Evolutionary conservation across 2,113 vertebrate species (phyloP).

Genomic region (Chascanopsetta lugubris): DNA sequence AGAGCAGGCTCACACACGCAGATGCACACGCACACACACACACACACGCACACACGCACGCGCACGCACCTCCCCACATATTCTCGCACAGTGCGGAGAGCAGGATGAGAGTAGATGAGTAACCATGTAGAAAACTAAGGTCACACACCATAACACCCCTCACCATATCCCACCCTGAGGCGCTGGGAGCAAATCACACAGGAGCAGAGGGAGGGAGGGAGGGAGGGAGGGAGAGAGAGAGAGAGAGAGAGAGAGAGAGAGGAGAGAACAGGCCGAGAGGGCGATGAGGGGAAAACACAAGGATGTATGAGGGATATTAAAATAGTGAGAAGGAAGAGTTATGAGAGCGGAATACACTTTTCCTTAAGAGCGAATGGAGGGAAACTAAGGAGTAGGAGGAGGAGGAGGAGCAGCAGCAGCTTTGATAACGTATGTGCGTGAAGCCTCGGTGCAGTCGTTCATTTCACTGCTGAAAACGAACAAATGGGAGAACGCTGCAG

Average conservation of each 20-base stretch:
- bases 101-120: slow-evolving; percentile 59
- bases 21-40: slow-evolving; percentile 1
- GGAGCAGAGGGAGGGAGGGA: slow-evolving; percentile 44
- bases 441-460: slow-evolving; percentile 43
- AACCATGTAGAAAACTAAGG: slow-evolving; percentile 68
- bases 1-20: slow-evolving; percentile 22
- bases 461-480: slow-evolving; percentile 60
- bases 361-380: slow-evolving; percentile 26
- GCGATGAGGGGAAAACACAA: slow-evolving; percentile 44
- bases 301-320: slow-evolving; percentile 51
- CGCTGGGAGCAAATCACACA: slow-evolving; percentile 62
- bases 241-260: slow-evolving; percentile 49
- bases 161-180: slow-evolving; percentile 62
- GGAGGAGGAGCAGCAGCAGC: slow-evolving; percentile 28
- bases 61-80: slow-evolving; percentile 12
- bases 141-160: slow-evolving; percentile 69
- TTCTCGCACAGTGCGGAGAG: slow-evolving; percentile 33
- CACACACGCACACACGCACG: slow-evolving; percentile 9
- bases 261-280: slow-evolving; percentile 28
- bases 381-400: slow-evolving; percentile 12
- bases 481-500: slow-evolving; percentile 35
- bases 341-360: slow-evolving; percentile 45
- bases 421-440: slow-evolving; percentile 8
- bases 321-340: slow-evolving; percentile 26
- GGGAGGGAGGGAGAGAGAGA: slow-evolving; percentile 26